Percentiles rank a stretch among this genome's conserved stretches.
These are phyloP conservation scores for Chloroceryle amazona DNA, from an alignment of 2,797 vertebrate species.

Conservation along the genomic window DNA sequence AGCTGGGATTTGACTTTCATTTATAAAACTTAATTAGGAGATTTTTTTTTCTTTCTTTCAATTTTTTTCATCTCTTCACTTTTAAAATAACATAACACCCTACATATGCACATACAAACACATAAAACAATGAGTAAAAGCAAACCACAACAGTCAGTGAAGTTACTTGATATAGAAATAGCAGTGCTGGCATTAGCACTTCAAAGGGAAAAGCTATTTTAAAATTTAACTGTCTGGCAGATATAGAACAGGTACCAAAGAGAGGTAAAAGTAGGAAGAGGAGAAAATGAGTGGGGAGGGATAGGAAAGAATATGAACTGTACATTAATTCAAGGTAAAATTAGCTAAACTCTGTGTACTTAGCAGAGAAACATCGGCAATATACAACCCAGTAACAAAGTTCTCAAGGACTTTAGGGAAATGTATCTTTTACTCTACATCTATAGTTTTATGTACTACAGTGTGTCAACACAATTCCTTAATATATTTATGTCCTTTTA, in stretches of 20 bases:
- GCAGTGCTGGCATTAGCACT: slow-evolving; percentile 70
- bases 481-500: neutral
- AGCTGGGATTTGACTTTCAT: slow-evolving; percentile 59
- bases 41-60: neutral
- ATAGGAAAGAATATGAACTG: slow-evolving; percentile 11
- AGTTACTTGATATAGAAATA: slow-evolving; percentile 58
- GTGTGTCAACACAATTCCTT: neutral
- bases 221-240: slow-evolving; percentile 74
- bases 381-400: neutral
- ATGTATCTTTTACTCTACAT: neutral
- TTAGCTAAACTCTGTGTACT: neutral
- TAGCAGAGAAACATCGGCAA: neutral
- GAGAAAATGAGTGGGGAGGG: neutral
- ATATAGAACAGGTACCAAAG: slow-evolving; percentile 39
- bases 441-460: neutral
- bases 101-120: neutral
- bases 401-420: neutral
- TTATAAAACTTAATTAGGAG: slow-evolving; percentile 51
- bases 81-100: neutral
- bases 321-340: slow-evolving; percentile 2
- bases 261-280: slow-evolving; percentile 18
- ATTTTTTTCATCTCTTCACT: neutral
- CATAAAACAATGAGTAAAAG: slow-evolving; percentile 43
- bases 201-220: slow-evolving; percentile 75
- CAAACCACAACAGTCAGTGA: slow-evolving; percentile 21